These are phyloP conservation scores for Myocastor coypus DNA, from an alignment of 2,113 vertebrate genomes.

Conservation along the genomic window DNA sequence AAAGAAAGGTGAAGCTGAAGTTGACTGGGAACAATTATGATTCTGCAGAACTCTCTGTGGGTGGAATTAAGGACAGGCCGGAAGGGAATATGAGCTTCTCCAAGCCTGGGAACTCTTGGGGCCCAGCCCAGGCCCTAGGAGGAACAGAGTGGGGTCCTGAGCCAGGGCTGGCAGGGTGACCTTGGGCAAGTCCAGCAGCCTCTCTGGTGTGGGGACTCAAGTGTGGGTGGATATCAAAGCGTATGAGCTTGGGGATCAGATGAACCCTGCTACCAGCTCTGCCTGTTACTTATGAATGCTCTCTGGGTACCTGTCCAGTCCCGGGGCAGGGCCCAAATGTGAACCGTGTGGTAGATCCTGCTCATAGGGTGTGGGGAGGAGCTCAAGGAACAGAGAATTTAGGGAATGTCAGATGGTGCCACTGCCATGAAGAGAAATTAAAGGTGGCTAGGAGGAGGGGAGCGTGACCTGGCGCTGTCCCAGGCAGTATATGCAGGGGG, in stretches of 20 bases:
- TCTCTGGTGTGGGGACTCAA: background rate
- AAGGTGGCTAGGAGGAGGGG: background rate
- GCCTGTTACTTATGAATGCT: background rate
- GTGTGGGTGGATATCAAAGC: background rate
- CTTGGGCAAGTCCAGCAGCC: background rate
- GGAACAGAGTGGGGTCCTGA: background rate
- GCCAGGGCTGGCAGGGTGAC: background rate
- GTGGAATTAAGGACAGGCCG: background rate
- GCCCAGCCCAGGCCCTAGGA: background rate
- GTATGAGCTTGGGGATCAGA: background rate
- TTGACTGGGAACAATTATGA: background rate
- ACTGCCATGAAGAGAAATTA: fast-evolving
- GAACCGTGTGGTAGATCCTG: background rate
- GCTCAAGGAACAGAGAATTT: background rate
- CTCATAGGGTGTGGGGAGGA: background rate
- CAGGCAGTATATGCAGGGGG: background rate
- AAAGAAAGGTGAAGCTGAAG: background rate
- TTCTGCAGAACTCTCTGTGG: background rate
- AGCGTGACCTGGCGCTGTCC: background rate
- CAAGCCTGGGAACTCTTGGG: fast-evolving
- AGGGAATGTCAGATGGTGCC: background rate
- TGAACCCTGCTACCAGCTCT: background rate
- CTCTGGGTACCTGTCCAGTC: background rate
- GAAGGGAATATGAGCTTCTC: background rate
- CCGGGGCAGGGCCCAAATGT: background rate